Evolutionary conservation across 2,113 vertebrate genomes (phyloP).

Genomic region (Motacilla alba): DNA sequence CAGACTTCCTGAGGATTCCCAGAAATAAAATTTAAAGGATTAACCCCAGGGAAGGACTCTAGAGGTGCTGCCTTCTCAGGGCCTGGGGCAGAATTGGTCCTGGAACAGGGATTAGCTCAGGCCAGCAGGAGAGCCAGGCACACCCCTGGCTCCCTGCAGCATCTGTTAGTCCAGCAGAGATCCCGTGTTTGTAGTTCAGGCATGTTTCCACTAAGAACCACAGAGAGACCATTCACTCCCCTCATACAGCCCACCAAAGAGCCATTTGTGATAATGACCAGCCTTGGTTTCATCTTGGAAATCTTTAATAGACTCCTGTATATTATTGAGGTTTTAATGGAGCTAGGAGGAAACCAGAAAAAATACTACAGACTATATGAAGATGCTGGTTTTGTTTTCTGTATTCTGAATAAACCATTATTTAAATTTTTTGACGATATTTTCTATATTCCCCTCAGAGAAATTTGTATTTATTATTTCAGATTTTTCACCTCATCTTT

Average conservation of each 20-base stretch:
- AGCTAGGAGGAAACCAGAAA: background rate
- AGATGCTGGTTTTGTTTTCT: background rate
- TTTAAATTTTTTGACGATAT: background rate
- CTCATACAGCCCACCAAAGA: slow-evolving; percentile 25
- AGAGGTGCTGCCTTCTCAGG: background rate
- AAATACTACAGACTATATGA: background rate
- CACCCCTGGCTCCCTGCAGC: background rate
- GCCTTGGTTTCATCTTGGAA: slow-evolving; percentile 22
- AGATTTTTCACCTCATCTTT: background rate
- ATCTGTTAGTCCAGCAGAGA: background rate
- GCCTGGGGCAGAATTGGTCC: background rate
- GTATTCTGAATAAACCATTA: background rate
- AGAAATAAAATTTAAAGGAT: background rate
- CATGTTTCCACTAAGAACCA: background rate
- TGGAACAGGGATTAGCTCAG: background rate
- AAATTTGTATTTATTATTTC: background rate
- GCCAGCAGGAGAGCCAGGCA: background rate
- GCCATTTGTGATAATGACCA: slow-evolving; percentile 14
- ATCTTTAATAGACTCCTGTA: background rate
- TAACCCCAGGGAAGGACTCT: background rate
- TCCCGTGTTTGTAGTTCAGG: background rate
- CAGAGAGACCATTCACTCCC: background rate
- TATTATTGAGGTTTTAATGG: slow-evolving; percentile 8
- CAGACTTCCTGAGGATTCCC: background rate
- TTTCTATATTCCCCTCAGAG: background rate